Conservation (phyloP, 2,797 vertebrate species). For the Hipposideros larvatus region DNA sequence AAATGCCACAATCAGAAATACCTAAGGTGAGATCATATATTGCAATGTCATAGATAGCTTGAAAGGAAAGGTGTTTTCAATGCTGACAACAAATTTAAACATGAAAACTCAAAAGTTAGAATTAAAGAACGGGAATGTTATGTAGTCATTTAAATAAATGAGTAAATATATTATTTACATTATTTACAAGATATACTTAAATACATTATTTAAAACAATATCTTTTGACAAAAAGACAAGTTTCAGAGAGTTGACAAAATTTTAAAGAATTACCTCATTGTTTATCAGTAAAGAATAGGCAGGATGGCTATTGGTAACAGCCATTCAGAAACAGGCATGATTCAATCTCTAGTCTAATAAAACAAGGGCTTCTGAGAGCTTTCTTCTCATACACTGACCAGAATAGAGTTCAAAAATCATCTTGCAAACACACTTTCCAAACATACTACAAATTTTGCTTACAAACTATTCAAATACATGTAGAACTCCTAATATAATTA, state of each 20-base stretch:
- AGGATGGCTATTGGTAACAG: neutral
- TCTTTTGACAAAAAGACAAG: neutral
- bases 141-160: neutral
- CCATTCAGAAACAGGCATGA: neutral
- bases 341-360: neutral
- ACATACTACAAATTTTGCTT: neutral
- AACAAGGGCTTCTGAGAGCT: neutral
- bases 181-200: constrained; percentile 12
- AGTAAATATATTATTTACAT: neutral
- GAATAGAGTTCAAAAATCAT: neutral
- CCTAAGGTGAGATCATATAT: neutral
- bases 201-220: neutral
- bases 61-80: constrained; percentile 8
- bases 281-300: neutral
- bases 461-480: neutral
- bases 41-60: constrained; percentile 13
- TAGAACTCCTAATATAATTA: neutral
- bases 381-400: neutral
- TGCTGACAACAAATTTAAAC: constrained; percentile 24
- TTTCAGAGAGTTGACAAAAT: neutral
- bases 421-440: neutral
- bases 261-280: neutral
- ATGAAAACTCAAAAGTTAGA: neutral
- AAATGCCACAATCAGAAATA: constrained; percentile 55
- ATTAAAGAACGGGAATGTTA: neutral